Percentiles rank a stretch among this genome's conserved stretches.
These are phyloP conservation scores for Falcunculus frontatus DNA, from an alignment of 2,113 vertebrate species.

Conservation along the genomic window DNA sequence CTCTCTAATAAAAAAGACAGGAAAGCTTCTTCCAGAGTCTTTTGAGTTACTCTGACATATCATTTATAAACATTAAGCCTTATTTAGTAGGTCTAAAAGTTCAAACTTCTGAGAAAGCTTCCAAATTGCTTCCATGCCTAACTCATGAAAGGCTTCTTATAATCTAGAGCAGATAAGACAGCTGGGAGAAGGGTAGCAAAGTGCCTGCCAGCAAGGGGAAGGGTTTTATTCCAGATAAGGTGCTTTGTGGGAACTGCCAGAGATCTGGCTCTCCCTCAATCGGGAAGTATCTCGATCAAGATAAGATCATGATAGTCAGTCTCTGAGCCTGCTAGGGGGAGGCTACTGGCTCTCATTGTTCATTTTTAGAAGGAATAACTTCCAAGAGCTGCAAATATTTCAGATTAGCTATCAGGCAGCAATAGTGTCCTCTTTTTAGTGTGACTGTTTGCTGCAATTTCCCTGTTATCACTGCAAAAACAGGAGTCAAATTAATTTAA, in stretches of 20 bases:
- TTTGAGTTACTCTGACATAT: neutral
- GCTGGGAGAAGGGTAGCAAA: neutral
- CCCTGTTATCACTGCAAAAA: neutral
- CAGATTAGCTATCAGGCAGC: neutral
- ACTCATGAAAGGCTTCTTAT: neutral
- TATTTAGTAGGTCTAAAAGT: conserved; percentile 10
- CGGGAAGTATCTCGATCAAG: neutral
- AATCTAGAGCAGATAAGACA: conserved; percentile 30
- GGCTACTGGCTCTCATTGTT: neutral
- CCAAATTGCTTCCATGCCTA: conserved; percentile 12
- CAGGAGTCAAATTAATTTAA: neutral
- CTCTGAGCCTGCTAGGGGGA: neutral
- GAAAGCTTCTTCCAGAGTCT: neutral
- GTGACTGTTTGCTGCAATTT: neutral
- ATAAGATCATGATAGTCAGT: neutral
- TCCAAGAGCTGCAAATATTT: neutral
- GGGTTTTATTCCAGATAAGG: conserved; percentile 9
- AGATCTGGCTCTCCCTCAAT: neutral
- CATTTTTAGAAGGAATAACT: neutral
- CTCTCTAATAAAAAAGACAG: neutral
- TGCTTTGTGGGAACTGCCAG: neutral
- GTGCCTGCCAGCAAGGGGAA: neutral
- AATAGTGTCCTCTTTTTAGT: neutral
- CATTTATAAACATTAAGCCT: conserved; percentile 2
- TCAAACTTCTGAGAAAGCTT: conserved; percentile 35